phyloP scores from a whole-genome alignment of 2,113 vertebrate species.

The Xenopus tropicalis region DNA sequence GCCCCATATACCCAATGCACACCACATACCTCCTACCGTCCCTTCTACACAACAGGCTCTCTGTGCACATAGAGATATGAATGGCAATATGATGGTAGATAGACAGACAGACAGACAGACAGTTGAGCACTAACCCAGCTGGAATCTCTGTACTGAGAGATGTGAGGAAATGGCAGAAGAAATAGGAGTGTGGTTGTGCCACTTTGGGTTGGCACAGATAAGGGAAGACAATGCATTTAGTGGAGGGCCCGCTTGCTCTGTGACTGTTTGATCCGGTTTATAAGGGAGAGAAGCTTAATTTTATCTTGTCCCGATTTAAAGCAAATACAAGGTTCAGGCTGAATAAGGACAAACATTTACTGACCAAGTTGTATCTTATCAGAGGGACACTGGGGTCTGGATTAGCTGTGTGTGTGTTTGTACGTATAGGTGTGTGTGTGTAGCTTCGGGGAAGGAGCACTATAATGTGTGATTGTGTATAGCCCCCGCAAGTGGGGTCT shows the following conservation, averaged over 20 bases:
- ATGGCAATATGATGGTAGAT: too few species aligned
- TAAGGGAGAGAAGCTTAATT: constrained; percentile 22
- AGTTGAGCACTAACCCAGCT: too few species aligned
- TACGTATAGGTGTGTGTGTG: too few species aligned
- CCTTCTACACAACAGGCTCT: too few species aligned
- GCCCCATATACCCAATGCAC: too few species aligned
- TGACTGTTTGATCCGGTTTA: constrained; percentile 19
- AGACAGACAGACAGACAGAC: too few species aligned
- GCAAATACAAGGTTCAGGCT: constrained; percentile 44
- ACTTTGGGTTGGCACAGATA: constrained; percentile 7
- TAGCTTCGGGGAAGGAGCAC: background rate
- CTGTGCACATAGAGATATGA: too few species aligned
- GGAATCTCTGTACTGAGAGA: too few species aligned
- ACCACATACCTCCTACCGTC: too few species aligned
- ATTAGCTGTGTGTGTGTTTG: constrained; percentile 34
- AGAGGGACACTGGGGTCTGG: background rate
- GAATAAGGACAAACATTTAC: constrained; percentile 40
- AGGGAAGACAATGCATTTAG: constrained; percentile 15
- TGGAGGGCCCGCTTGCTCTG: background rate
- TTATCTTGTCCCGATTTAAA: constrained; percentile 29
- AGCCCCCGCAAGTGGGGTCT: too few species aligned
- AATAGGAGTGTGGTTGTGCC: background rate
- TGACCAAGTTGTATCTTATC: constrained; percentile 35
- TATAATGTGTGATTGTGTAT: too few species aligned
- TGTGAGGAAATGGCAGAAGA: too few species aligned